Conservation (phyloP, 2,888 invertebrate species). For the Serrognathus titanus region DNA sequence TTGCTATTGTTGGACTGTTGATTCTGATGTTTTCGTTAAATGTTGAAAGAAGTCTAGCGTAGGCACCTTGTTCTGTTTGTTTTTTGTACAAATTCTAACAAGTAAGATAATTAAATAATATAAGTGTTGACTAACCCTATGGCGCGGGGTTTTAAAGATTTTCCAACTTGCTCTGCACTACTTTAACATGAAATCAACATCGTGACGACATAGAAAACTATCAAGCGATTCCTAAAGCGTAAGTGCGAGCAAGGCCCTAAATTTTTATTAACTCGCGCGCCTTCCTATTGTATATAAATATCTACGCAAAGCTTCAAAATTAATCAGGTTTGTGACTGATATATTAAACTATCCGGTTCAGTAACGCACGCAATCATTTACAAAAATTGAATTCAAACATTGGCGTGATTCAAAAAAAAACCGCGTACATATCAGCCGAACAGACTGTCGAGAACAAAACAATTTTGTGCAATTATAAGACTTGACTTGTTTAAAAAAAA, state of each 20-base stretch:
- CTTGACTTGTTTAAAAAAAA: too few species aligned
- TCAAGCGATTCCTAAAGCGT: neutral
- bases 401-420: too few species aligned
- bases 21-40: slow-evolving; percentile 2
- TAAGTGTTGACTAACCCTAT: slow-evolving; percentile 24
- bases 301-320: slow-evolving; percentile 24
- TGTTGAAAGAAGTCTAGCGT: slow-evolving; percentile 18
- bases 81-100: slow-evolving; percentile 28
- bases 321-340: slow-evolving; percentile 24
- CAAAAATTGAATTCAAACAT: neutral
- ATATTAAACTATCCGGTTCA: slow-evolving; percentile 11
- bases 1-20: neutral
- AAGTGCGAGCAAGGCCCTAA: neutral
- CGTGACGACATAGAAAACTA: neutral
- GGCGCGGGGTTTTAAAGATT: slow-evolving; percentile 7
- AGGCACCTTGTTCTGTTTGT: slow-evolving; percentile 35
- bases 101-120: slow-evolving; percentile 38
- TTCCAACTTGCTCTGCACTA: neutral
- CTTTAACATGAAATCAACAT: neutral
- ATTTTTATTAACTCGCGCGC: slow-evolving; percentile 3
- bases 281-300: slow-evolving; percentile 18
- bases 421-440: too few species aligned
- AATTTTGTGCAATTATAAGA: too few species aligned
- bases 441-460: too few species aligned
- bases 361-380: neutral